These are phyloP conservation scores for Forbesichthys agassizii DNA, from an alignment of 2,113 vertebrate genomes.

Conservation along the genomic window DNA sequence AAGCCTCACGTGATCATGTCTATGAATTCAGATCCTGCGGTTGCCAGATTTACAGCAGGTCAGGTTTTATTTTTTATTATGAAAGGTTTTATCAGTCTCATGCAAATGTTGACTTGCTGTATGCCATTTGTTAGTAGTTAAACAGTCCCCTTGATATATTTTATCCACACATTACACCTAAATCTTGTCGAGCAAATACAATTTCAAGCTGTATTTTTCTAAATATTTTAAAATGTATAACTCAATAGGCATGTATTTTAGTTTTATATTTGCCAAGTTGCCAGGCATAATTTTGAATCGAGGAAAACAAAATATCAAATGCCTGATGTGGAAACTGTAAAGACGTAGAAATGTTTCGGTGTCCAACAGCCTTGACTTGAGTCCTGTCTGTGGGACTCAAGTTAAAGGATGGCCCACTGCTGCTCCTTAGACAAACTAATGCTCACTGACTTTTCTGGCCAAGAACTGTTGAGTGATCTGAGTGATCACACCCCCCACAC, in stretches of 20 bases:
- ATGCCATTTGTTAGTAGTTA: background rate
- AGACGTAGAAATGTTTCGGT: background rate
- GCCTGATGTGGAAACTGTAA: no score
- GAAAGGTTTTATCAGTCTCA: constrained; percentile 3
- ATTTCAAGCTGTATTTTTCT: no score
- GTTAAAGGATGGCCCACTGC: constrained; percentile 32
- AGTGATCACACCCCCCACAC: constrained; percentile 16
- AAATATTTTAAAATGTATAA: no score
- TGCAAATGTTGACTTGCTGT: background rate
- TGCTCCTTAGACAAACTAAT: constrained; percentile 34
- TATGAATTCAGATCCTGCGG: constrained; percentile 39
- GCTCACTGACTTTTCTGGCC: constrained; percentile 26
- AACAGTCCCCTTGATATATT: no score
- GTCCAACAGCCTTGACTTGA: constrained; percentile 39
- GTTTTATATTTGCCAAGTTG: no score
- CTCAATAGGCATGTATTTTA: no score
- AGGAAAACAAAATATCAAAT: no score
- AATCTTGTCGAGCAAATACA: no score
- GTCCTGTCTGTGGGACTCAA: constrained; percentile 13
- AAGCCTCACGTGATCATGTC: constrained; percentile 40
- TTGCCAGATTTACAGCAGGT: constrained; percentile 29
- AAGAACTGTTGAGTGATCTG: constrained; percentile 12
- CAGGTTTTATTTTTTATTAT: background rate
- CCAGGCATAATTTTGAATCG: no score
- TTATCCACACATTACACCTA: no score